Conservation (phyloP, 2,797 vertebrate genomes). For the Pangasius macronema region DNA sequence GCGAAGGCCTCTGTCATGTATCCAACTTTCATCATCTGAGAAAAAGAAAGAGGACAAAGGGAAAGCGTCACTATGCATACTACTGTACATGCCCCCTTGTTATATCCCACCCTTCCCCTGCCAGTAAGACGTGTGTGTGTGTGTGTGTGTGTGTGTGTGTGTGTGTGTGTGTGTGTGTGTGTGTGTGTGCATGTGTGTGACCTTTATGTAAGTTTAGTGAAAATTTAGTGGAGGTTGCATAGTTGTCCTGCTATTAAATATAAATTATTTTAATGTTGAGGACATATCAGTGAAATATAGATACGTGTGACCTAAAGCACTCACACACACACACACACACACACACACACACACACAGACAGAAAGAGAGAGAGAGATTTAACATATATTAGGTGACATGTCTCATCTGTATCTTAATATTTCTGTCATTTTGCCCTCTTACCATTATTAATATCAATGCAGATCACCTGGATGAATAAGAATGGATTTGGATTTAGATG, state of each 20-base stretch:
- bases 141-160: constrained; percentile 25
- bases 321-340: no score
- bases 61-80: constrained; percentile 35
- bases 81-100: constrained; percentile 6
- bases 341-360: background rate
- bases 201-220: no score
- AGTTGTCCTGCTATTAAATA: background rate
- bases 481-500: background rate
- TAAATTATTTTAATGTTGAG: background rate
- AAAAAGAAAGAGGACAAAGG: constrained; percentile 25
- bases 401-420: background rate
- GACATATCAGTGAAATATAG: background rate
- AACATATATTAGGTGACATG: background rate
- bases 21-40: constrained; percentile 54
- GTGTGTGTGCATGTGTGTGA: background rate
- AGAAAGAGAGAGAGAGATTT: background rate
- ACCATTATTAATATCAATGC: background rate
- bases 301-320: background rate
- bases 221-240: background rate
- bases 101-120: constrained; percentile 39
- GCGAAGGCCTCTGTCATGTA: constrained; percentile 58
- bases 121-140: constrained; percentile 49
- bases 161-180: constrained; percentile 11
- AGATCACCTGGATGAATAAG: background rate
- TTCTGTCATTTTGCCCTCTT: background rate